Base-by-base conservation (phyloP, 2,888 invertebrate species). In the Cataglyphis livida region DNA sequence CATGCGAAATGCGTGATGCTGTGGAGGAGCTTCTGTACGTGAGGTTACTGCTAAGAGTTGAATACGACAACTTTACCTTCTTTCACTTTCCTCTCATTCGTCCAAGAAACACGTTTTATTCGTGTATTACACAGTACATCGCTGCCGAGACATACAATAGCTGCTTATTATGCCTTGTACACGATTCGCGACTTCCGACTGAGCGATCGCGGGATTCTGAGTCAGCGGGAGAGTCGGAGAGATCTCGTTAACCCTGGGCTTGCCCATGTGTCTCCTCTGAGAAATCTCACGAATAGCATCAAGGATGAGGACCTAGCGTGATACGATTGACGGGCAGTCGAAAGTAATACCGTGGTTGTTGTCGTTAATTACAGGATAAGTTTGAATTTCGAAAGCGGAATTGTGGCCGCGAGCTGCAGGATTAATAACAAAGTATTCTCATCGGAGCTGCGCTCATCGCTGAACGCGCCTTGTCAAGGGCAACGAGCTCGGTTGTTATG, bases 41-140 rank as follows among this genome's bases (percentile, higher is more conserved):
- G 91, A 90, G 90, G 86, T 88, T 88, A 88, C 90, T 88, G 51
- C 83, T 70, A 88, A 91, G 48, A 41, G 73, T 65, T 28, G 59
- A 6, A 61, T 59, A 83, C 66, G 65, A 44, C 70, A n/a, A 64
- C 62, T 32, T 82, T 81, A 64, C 35, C 32, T 38, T 28, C 38
- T 48, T 57, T 61, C 64, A 44, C 71, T 75, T 44, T 57, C 51
- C 38, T 62, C 41, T 74, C 57, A 51, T 71, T 21, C 68, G 61
- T 4, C 38, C 41, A n/a, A 25, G 51, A 68, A 64, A 79, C 81
- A 82, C 81, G 83, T 61, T 82, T 71, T 44, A 87, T 54, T 48
- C 71, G 35, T 41, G 57, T 78, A 62, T 76, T 81, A 81, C 81
- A 81, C 85, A 76, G 41, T 57, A 59, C 61, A 74, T 74, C 62